Conservation (phyloP, 2,113 vertebrate species). For the Sclerurus mexicanus region DNA sequence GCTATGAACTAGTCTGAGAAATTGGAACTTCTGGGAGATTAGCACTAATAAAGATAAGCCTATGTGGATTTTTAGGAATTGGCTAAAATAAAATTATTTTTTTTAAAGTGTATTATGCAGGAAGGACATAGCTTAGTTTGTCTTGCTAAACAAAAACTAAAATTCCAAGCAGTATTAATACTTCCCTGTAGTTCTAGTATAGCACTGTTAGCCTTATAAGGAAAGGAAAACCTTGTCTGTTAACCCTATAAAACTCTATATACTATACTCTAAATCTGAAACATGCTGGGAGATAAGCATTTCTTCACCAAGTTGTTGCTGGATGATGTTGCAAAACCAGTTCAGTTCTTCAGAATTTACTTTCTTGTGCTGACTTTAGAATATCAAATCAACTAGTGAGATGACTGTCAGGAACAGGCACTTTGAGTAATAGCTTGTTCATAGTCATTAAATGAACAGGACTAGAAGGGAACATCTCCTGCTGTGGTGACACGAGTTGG, state of each 20-base stretch:
- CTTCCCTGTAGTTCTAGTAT: neutral
- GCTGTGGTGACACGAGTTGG: neutral
- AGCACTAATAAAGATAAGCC: neutral
- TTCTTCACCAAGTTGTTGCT: neutral
- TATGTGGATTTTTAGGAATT: neutral
- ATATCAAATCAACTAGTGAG: neutral
- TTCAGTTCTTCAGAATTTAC: neutral
- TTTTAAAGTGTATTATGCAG: neutral
- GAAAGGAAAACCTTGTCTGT: neutral
- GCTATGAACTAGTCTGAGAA: neutral
- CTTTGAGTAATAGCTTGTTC: slow-evolving; percentile 25
- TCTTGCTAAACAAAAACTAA: neutral
- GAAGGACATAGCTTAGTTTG: neutral
- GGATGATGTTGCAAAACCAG: neutral
- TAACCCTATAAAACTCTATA: neutral
- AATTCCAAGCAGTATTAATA: neutral
- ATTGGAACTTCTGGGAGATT: neutral
- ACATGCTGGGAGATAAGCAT: neutral
- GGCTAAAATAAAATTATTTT: neutral
- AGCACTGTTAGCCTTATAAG: slow-evolving; percentile 1
- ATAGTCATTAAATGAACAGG: neutral
- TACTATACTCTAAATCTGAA: neutral
- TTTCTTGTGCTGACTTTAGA: neutral
- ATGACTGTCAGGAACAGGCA: slow-evolving; percentile 17
- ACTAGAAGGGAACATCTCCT: neutral